Conservation (phyloP, 2,888 invertebrate species). For the Tholera decimalis region DNA sequence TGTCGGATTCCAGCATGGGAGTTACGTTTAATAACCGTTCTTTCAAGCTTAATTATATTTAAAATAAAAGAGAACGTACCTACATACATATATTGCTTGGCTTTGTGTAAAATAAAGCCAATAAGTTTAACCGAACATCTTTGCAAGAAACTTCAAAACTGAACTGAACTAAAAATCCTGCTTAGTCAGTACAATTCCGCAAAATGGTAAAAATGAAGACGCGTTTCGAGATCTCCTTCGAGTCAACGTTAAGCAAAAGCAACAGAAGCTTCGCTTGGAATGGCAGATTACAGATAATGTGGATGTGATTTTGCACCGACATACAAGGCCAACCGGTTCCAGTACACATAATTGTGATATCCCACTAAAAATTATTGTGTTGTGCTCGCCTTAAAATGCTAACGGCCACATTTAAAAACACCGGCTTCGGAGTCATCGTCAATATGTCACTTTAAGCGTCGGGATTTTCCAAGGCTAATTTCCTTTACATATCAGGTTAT, state of each 20-base stretch:
- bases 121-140: slow-evolving; percentile 37
- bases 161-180: slow-evolving; percentile 41
- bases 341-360: slow-evolving; percentile 54
- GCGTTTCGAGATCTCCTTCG: slow-evolving; percentile 28
- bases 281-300: slow-evolving; percentile 67
- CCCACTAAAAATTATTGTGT: slow-evolving; percentile 32
- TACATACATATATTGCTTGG: not conserved
- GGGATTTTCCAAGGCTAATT: slow-evolving; percentile 32
- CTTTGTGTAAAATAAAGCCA: slow-evolving; percentile 13
- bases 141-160: slow-evolving; percentile 33
- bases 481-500: slow-evolving; percentile 1
- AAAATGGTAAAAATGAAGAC: slow-evolving; percentile 26
- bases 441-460: slow-evolving; percentile 18
- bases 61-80: not conserved
- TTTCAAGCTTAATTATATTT: not conserved
- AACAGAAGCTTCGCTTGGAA: slow-evolving; percentile 59
- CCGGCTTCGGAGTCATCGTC: slow-evolving; percentile 7
- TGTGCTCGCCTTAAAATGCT: slow-evolving; percentile 22
- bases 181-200: slow-evolving; percentile 25
- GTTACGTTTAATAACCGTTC: not conserved
- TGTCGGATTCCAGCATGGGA: slow-evolving; percentile 1
- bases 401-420: slow-evolving; percentile 25
- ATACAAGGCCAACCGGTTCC: slow-evolving; percentile 81
- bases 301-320: slow-evolving; percentile 62
- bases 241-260: slow-evolving; percentile 30